Evolutionary conservation across 1,140 invertebrate species (phyloP), one percentile per base, ranked within the genome.

Genomic region (Rhizoglyphus robini): DNA sequence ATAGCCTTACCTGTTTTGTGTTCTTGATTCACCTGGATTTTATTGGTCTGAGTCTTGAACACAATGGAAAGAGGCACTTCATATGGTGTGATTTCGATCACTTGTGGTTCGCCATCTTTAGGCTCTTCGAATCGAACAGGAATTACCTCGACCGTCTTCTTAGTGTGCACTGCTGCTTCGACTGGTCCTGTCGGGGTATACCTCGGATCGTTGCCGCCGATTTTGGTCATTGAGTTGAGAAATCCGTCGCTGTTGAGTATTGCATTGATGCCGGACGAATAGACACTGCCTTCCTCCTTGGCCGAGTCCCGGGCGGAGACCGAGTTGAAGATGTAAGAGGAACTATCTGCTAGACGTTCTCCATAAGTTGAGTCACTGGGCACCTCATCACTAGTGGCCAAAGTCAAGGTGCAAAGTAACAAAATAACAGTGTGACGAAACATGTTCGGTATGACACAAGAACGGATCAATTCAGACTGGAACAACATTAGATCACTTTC

Each of bases 51-150:
- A 29, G 63, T 49, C 29, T 49, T 64, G 25, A 64, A 64, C 8
- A 49, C 27, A 49, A 64, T 30, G n/a, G 27, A 30, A 32, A 64
- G 46, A 3, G 63, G 63, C 25, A 64, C 46, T 34, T 47, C 27
- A 15, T 49, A 48, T 31, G 63, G 46, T 38, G 64, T 31, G 13
- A 65, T 65, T 32, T 65, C 54, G 34, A 59, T 65, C 25, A 65
- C 31, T 60, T 57, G 64, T 34, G 64, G 64, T 46, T 60, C 64
- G 20, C 46, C 31, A 38, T 65, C 31, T 62, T 63, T 63, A 18
- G 8, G 13, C 20, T 65, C 51, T 47, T 65, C 32, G 18, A 65
- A 61, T 38, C 27, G 8, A 20, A 49, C 41, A 15, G 63, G 63
- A 36, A 64, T 64, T 36, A 64, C 63, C 41, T 64, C 63, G 29